These are phyloP conservation scores for Dicranocentrus wangi DNA, from an alignment of 2,888 invertebrate genomes.

Conservation along the genomic window DNA sequence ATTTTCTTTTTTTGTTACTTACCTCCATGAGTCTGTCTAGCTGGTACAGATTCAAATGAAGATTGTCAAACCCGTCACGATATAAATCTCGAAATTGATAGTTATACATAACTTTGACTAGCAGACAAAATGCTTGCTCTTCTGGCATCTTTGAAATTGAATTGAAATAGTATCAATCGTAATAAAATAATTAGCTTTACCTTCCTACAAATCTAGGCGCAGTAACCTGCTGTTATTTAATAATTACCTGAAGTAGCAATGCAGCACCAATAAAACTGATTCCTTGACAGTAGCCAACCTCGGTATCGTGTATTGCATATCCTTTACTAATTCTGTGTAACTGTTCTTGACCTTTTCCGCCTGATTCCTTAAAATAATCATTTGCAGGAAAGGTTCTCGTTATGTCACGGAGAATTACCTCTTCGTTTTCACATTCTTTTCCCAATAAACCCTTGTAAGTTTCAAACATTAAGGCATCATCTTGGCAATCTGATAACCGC, in stretches of 20 bases:
- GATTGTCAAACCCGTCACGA: slow-evolving; percentile 96
- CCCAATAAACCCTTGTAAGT: slow-evolving; percentile 93
- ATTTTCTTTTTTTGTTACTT: too few species aligned
- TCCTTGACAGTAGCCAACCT: slow-evolving; percentile 99
- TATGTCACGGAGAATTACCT: slow-evolving; percentile 96
- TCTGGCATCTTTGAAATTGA: slow-evolving; percentile 95
- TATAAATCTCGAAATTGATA: slow-evolving; percentile 92
- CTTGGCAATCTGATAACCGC: slow-evolving; percentile 89
- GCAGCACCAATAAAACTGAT: slow-evolving; percentile 98
- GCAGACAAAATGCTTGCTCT: slow-evolving; percentile 97
- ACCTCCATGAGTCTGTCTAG: slow-evolving; percentile 93
- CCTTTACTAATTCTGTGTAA: slow-evolving; percentile 96
- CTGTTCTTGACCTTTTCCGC: slow-evolving; percentile 94
- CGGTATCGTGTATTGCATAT: slow-evolving; percentile 96
- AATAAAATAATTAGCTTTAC: too few species aligned
- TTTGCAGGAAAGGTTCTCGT: slow-evolving; percentile 97
- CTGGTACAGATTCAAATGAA: slow-evolving; percentile 95
- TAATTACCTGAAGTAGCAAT: slow-evolving; percentile 79
- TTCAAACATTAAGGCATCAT: slow-evolving; percentile 89
- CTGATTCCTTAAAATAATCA: slow-evolving; percentile 96
- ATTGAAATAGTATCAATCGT: too few species aligned
- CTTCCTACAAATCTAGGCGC: too few species aligned
- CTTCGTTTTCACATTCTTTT: slow-evolving; percentile 96
- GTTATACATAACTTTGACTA: slow-evolving; percentile 97
- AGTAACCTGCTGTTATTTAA: too few species aligned